Conservation (phyloP, 1,140 invertebrate species). For the Leptestheria dahalacensis region DNA sequence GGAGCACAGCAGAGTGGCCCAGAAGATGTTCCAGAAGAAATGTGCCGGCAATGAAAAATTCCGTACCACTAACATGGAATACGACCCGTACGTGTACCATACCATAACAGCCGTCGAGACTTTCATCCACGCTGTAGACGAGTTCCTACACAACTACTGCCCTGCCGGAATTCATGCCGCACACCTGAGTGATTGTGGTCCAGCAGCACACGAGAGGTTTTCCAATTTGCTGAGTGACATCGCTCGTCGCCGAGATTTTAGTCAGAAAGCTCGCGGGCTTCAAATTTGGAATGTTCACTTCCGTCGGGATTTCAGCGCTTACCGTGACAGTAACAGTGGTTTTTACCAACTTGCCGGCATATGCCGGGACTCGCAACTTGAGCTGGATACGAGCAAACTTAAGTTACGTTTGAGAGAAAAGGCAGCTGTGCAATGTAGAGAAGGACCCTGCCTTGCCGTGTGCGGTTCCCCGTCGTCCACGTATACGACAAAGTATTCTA, state of each 20-base stretch:
- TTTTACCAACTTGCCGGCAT: not conserved
- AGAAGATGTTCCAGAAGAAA: conserved; percentile 18
- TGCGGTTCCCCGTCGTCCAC: conserved; percentile 22
- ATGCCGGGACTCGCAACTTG: not conserved
- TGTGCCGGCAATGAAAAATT: conserved; percentile 17
- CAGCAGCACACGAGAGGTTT: not conserved
- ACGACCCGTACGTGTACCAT: conserved; percentile 29
- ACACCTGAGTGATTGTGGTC: conserved; percentile 15
- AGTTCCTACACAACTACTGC: conserved; percentile 22
- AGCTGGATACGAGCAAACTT: conserved; percentile 3
- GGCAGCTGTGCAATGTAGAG: conserved; percentile 25
- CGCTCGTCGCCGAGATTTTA: not conserved
- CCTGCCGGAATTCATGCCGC: conserved; percentile 19
- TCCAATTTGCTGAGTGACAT: not conserved
- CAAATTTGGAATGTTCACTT: not conserved
- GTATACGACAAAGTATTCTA: conserved; percentile 21
- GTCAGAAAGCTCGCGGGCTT: not conserved
- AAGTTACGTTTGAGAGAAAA: conserved; percentile 17
- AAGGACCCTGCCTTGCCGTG: conserved; percentile 23
- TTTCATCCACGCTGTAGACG: conserved; percentile 28
- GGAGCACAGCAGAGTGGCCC: conserved; percentile 22
- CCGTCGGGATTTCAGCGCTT: not conserved
- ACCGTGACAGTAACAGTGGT: not conserved
- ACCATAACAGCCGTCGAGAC: conserved; percentile 30
- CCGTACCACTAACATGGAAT: conserved; percentile 14